Evolutionary conservation across 2,888 invertebrate genomes (phyloP).

Genomic region (Nomada ruficornis): DNA sequence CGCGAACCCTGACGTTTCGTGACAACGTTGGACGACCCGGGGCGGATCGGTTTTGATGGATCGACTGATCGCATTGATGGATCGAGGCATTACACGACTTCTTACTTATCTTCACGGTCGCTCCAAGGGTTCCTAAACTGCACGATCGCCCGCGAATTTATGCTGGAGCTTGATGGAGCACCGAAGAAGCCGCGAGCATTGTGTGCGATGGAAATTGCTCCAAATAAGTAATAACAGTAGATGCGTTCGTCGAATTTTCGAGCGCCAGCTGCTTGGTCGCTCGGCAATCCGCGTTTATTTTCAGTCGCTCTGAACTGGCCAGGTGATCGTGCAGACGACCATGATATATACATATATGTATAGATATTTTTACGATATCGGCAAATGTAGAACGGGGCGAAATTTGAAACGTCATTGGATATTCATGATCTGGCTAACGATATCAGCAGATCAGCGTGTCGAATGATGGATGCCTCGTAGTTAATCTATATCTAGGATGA

Average conservation of each 20-base stretch:
- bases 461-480: conserved; percentile 26
- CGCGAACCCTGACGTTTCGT: conserved; percentile 9
- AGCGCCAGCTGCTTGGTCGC: too few species aligned
- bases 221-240: not conserved
- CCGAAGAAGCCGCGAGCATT: not conserved
- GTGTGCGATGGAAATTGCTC: not conserved
- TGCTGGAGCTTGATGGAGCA: conserved; percentile 8
- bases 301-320: not conserved
- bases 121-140: conserved; percentile 3
- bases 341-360: too few species aligned
- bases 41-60: conserved; percentile 54
- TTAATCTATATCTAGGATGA: conserved; percentile 14
- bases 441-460: conserved; percentile 31
- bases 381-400: not conserved
- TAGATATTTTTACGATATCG: not conserved
- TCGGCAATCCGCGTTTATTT: not conserved
- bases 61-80: conserved; percentile 61
- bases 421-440: conserved; percentile 44
- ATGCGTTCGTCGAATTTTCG: too few species aligned
- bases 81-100: conserved; percentile 62
- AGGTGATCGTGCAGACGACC: too few species aligned
- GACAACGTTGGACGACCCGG: conserved; percentile 26
- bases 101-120: conserved; percentile 52
- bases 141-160: not conserved
- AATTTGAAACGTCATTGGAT: conserved; percentile 37